Conservation (phyloP, 2,888 invertebrate species). For the Entomobrya proxima region DNA sequence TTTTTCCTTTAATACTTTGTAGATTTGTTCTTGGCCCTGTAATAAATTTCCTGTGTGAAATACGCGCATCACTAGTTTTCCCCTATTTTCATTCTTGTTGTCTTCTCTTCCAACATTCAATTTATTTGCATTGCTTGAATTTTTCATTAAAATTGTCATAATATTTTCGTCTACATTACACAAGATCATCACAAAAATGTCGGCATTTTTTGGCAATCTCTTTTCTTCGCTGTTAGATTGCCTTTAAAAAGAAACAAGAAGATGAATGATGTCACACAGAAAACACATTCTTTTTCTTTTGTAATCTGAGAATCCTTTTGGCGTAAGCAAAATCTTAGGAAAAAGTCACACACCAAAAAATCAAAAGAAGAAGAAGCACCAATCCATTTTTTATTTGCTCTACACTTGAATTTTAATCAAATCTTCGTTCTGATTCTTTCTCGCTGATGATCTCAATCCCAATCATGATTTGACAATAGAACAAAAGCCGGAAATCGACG, state of each 20-base stretch:
- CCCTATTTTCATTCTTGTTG: constrained; percentile 32
- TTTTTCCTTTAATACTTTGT: neutral
- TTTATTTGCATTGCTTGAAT: constrained; percentile 34
- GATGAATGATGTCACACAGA: no score
- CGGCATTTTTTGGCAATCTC: no score
- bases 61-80: constrained; percentile 15
- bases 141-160: constrained; percentile 41
- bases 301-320: no score
- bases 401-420: constrained; percentile 4
- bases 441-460: neutral
- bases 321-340: no score
- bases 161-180: constrained; percentile 13
- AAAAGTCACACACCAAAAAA: no score
- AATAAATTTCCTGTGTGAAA: constrained; percentile 18
- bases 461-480: neutral
- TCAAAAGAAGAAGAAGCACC: neutral
- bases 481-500: constrained; percentile 8
- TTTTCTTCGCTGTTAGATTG: no score
- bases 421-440: neutral
- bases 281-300: no score
- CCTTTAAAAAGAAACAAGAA: no score
- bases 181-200: no score
- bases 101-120: constrained; percentile 15
- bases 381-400: neutral
- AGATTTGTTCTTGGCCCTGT: neutral